Conservation (phyloP, 2,113 vertebrate species). For the Phalacrocorax pelagicus region DNA sequence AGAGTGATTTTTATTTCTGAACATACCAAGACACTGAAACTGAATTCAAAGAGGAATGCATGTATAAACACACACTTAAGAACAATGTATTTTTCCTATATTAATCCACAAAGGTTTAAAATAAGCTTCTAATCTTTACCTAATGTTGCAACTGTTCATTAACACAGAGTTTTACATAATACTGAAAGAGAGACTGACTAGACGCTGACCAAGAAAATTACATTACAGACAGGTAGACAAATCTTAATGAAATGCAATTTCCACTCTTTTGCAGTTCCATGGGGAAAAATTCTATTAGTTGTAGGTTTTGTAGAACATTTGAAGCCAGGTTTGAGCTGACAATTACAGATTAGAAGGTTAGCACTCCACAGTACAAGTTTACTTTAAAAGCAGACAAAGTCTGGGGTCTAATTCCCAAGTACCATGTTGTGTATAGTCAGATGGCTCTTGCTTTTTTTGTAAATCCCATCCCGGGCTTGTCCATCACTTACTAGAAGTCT, state of each 20-base stretch:
- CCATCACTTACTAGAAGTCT: constrained; percentile 40
- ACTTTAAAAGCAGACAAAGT: constrained; percentile 64
- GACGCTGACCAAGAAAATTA: not conserved
- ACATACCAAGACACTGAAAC: not conserved
- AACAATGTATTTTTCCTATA: not conserved
- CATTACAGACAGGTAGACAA: not conserved
- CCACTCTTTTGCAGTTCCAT: not conserved
- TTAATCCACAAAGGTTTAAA: not conserved
- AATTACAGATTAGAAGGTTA: constrained; percentile 52
- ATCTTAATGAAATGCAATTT: not conserved
- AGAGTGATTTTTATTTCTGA: not conserved
- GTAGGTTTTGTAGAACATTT: not conserved
- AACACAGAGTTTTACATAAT: not conserved
- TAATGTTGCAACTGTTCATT: not conserved
- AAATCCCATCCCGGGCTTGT: constrained; percentile 53
- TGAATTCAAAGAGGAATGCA: not conserved
- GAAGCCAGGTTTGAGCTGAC: constrained; percentile 46
- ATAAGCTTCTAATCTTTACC: not conserved
- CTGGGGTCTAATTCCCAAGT: constrained; percentile 57
- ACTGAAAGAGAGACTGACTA: not conserved
- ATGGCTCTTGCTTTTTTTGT: constrained; percentile 48
- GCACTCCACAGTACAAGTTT: constrained; percentile 52
- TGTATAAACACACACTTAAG: not conserved
- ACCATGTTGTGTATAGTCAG: constrained; percentile 55
- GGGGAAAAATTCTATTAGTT: not conserved